Conservation (phyloP, 2,888 invertebrate species). For the Enchytraeus crypticus region DNA sequence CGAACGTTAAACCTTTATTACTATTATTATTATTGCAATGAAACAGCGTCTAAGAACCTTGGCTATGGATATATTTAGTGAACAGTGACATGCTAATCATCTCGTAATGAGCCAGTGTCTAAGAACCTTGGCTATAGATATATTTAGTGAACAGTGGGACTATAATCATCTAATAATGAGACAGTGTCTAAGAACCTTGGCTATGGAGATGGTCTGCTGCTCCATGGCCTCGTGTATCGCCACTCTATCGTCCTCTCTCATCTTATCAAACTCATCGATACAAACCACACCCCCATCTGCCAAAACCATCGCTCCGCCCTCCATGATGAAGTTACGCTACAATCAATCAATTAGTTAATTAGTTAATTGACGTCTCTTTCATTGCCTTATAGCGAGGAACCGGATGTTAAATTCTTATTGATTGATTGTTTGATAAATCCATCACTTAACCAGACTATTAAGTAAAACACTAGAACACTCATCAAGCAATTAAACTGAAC, state of each 20-base stretch:
- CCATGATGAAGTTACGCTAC: slow-evolving; percentile 87
- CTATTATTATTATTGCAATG: too few species aligned
- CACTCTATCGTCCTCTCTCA: slow-evolving; percentile 96
- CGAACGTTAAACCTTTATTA: too few species aligned
- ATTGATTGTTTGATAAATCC: not conserved
- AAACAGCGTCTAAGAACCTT: too few species aligned
- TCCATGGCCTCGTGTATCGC: slow-evolving; percentile 99
- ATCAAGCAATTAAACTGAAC: too few species aligned
- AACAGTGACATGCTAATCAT: too few species aligned
- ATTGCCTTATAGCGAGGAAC: not conserved
- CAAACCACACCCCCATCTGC: slow-evolving; percentile 99
- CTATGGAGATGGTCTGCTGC: slow-evolving; percentile 98
- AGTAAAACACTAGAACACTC: not conserved
- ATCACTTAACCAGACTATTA: not conserved
- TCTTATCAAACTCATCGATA: slow-evolving; percentile 99
- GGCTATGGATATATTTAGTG: too few species aligned
- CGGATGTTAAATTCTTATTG: too few species aligned
- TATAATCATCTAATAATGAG: too few species aligned
- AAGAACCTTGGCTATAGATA: too few species aligned
- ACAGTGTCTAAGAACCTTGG: too few species aligned
- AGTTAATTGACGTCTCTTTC: not conserved
- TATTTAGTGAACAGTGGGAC: too few species aligned
- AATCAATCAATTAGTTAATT: not conserved
- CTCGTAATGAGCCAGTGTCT: too few species aligned
- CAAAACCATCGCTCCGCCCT: slow-evolving; percentile 98